These are phyloP conservation scores for Ctenicera cuprea DNA, from an alignment of 2,888 invertebrate species.

Conservation along the genomic window DNA sequence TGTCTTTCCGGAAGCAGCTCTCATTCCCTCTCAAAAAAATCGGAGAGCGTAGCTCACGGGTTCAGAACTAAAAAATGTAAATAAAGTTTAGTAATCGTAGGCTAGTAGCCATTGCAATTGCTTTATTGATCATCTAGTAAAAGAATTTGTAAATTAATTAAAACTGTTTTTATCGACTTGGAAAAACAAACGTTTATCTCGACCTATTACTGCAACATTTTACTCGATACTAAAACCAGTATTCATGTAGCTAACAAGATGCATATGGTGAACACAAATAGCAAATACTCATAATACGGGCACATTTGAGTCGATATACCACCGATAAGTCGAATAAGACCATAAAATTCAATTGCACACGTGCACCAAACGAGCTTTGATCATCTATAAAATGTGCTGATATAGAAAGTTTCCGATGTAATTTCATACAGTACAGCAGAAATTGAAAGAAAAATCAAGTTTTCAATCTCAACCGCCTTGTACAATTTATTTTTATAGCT, in stretches of 20 bases:
- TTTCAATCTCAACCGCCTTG: neutral
- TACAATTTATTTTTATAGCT: constrained; percentile 4
- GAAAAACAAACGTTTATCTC: no score
- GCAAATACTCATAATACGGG: neutral
- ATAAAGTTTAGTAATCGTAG: no score
- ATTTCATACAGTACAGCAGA: neutral
- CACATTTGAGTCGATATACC: neutral
- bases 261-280: neutral
- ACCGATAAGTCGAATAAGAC: neutral
- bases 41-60: no score
- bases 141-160: no score
- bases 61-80: no score
- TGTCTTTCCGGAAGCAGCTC: no score
- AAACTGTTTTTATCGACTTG: no score
- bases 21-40: no score
- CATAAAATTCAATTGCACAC: constrained; percentile 8
- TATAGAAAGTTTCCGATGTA: neutral
- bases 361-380: neutral
- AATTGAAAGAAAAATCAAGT: neutral
- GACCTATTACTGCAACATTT: no score
- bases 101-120: no score
- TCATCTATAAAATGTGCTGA: neutral
- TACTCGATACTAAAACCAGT: neutral
- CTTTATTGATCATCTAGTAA: no score
- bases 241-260: neutral